Evolutionary conservation across 2,888 invertebrate species (phyloP), one percentile per base, ranked within the genome.

Genomic region (Eilema griseolum): DNA sequence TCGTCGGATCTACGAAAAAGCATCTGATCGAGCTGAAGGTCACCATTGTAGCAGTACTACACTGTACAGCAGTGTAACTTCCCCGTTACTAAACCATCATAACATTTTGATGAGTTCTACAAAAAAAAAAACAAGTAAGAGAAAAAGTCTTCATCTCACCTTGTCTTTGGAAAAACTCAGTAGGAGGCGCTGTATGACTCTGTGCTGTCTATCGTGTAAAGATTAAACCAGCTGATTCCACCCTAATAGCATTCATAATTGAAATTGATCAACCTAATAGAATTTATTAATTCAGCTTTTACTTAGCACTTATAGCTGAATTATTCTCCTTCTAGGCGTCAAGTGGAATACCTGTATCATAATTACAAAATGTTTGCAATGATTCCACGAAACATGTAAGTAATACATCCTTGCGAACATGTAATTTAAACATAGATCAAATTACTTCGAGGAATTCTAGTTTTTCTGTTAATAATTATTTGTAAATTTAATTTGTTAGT

Each of bases 361-460:
- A 62, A 68, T 76, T 76, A 72, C 74, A 60, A 66, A 66, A 66
- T 20, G 20, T 73, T 52, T 61, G 33, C 24, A 37, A 56, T 52
- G 33, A 67, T 66, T 65, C 73, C 59, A 67, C 61, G 61, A 60
- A 61, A 26, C 24, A 56, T 69, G 68, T 73, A 66, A 66, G 68
- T 73, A 66, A 66, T 66, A 57, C 24, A 66, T 66, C 66, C 59
- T 59, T 66, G 66, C 66, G 59, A 66, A 33, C 66, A 37, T 24
- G 37, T 59, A 72, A 72, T 70, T 73, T 72, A 33, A 71, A 73
- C 65, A 70, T 28, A 57, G 66, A 65, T 70, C 61, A 70, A 70
- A 66, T 70, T 57, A 57, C 66, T 70, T 70, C 70, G 23, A 62
- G 20, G 70, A 70, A 70, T 66, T 62, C 14, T 23, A 33, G 37